Conservation (phyloP, 1,140 invertebrate genomes). For the Drosophila teissieri region DNA sequence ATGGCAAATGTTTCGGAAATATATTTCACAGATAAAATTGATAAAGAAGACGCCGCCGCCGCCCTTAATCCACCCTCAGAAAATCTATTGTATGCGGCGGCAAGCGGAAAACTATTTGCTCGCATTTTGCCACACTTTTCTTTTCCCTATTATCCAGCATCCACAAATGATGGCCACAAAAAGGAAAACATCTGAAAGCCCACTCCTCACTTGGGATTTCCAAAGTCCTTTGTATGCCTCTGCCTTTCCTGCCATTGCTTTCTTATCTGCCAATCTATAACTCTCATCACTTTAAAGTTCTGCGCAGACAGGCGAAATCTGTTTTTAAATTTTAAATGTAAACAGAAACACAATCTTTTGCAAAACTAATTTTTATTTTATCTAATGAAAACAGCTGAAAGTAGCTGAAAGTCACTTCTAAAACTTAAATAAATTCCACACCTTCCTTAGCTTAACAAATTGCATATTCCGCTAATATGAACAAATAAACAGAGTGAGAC, state of each 20-base stretch:
- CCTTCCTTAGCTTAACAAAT: too few species aligned
- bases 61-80: slow-evolving; percentile 8
- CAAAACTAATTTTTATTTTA: neutral
- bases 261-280: slow-evolving; percentile 35
- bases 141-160: slow-evolving; percentile 17
- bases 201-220: slow-evolving; percentile 19
- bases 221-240: slow-evolving; percentile 21
- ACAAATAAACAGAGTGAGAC: neutral
- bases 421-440: neutral
- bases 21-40: slow-evolving; percentile 82
- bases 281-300: slow-evolving; percentile 20
- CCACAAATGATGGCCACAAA: slow-evolving; percentile 20
- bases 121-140: slow-evolving; percentile 33
- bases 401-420: neutral
- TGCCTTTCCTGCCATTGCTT: neutral
- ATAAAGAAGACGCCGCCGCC: slow-evolving; percentile 52
- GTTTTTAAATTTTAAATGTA: neutral
- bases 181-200: slow-evolving; percentile 19
- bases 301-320: slow-evolving; percentile 6
- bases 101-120: slow-evolving; percentile 74
- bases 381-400: too few species aligned
- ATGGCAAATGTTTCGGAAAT: slow-evolving; percentile 83
- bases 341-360: neutral
- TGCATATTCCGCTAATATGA: neutral
- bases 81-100: slow-evolving; percentile 44